Evolutionary conservation across 2,888 invertebrate species (phyloP), one percentile per base, ranked within the genome.

Genomic region (Emmelina monodactyla): DNA sequence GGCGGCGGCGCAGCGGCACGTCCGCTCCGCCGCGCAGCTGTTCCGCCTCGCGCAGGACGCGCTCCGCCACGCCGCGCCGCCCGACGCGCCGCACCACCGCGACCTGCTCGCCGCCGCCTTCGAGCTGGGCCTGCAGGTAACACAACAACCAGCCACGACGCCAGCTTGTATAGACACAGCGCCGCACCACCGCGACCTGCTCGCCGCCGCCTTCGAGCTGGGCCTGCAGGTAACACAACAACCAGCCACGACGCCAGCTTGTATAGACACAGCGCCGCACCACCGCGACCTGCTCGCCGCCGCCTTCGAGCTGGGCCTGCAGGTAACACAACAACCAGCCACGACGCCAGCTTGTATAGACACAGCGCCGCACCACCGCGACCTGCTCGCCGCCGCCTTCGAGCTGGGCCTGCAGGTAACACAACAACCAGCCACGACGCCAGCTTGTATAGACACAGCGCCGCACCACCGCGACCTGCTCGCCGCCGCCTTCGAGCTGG

Each of bases 21-120:
- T 92, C 48, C 90, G 92, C 50, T 90, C 89, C 47, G 90, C 91
- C 3, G 88, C 90, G 33, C 91, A 91, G 70, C 82, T 93, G 58
- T 92, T 92, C 78, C 88, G 91, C 44, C 75, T 92, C 38, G 92
- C 92, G 38, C 91, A 92, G 64, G 92, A 92, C 73, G 91, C 91
- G 40, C 86, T 92, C 66, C 84, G 91, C 10, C 90, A 91, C 64
- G 91, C 91, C 28, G 89, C 89, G 25, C 90, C 91, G 44, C 76
- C 76, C 25, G 85, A 88, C 56, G 89, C 89, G 51, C 88, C 88
- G 30, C 88, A 88, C 31, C 90, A 91, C 68, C 83, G 88, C 31
- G 88, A 89, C 42, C 70, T 92, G 43, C 79, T 92, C 32, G 89
- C 88, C 41, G 91, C 91, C 9, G 89, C 91, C 28, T 91, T 91